phyloP scores from a whole-genome alignment of 2,888 invertebrate genomes.

The Caenorhabditis sp. region DNA sequence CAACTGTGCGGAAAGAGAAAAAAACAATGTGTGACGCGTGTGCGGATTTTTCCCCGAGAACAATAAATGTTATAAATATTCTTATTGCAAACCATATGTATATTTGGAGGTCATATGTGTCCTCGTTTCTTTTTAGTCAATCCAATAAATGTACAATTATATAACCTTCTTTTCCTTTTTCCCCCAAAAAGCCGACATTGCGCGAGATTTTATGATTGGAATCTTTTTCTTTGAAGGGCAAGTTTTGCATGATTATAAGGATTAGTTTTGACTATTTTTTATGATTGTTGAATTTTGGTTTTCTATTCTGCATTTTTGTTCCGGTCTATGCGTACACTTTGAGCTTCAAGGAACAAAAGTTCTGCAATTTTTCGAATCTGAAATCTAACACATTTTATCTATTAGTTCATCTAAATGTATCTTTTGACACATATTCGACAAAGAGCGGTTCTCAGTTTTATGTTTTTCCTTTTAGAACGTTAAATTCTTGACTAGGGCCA shows the following conservation, averaged over 20 bases:
- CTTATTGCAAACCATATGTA: neutral
- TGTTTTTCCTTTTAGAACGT: neutral
- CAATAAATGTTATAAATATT: neutral
- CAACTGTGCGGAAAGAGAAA: no score
- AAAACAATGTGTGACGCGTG: no score
- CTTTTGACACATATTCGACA: neutral
- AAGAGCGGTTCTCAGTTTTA: neutral
- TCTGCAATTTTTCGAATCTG: no score
- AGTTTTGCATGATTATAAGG: no score
- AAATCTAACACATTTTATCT: neutral
- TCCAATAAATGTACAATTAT: slow-evolving; percentile 1
- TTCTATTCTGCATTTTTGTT: no score
- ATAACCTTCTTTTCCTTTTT: neutral
- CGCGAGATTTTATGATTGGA: neutral
- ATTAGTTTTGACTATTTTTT: no score
- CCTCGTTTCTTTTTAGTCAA: neutral
- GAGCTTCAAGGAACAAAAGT: neutral
- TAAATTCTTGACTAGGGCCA: no score
- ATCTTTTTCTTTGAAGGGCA: neutral
- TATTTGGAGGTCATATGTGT: neutral
- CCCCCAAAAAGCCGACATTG: neutral
- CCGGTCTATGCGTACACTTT: neutral
- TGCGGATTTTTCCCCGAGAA: no score
- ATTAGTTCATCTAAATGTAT: neutral
- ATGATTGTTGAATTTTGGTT: no score